Percentiles rank a stretch among this genome's conserved stretches.
Evolutionary conservation across 2,113 vertebrate species (phyloP).

Genomic region (Pipa parva): DNA sequence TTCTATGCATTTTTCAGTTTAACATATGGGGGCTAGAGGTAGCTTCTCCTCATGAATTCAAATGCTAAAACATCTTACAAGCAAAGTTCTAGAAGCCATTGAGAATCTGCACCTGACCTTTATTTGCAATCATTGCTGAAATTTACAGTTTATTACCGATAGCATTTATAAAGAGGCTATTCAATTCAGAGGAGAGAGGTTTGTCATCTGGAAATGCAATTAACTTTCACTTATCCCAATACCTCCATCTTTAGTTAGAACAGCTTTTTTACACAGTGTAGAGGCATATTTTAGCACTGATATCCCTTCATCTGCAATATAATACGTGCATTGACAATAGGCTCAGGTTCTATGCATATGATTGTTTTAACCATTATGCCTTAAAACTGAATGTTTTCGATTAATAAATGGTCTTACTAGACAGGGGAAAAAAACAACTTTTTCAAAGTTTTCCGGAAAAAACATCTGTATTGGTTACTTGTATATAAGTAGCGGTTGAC

Average conservation of each 20-base stretch:
- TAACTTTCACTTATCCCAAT: constrained; percentile 82
- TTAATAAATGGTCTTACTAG: background rate
- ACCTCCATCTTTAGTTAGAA: constrained; percentile 73
- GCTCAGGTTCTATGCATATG: background rate
- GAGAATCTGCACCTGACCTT: constrained; percentile 76
- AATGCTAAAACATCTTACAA: constrained; percentile 67
- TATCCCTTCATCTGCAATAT: constrained; percentile 33
- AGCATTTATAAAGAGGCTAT: constrained; percentile 87
- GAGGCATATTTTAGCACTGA: too few relatives aligned
- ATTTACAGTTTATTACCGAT: constrained; percentile 88
- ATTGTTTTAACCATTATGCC: background rate
- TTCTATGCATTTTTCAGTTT: too few relatives aligned
- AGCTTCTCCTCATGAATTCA: constrained; percentile 47
- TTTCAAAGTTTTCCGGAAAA: too few relatives aligned
- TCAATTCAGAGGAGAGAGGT: constrained; percentile 85
- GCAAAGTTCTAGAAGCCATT: constrained; percentile 63
- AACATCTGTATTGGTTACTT: background rate
- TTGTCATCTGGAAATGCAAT: constrained; percentile 88
- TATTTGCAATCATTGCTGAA: constrained; percentile 85
- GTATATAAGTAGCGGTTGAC: background rate
- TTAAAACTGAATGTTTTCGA: background rate
- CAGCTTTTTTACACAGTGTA: constrained; percentile 62
- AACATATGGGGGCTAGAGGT: too few relatives aligned
- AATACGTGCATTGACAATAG: constrained; percentile 31
- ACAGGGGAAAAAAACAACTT: background rate